Evolutionary conservation across 1,140 invertebrate genomes (phyloP), one percentile per base, ranked within the genome.

Genomic region (Stenopsyche tienmushanensis): DNA sequence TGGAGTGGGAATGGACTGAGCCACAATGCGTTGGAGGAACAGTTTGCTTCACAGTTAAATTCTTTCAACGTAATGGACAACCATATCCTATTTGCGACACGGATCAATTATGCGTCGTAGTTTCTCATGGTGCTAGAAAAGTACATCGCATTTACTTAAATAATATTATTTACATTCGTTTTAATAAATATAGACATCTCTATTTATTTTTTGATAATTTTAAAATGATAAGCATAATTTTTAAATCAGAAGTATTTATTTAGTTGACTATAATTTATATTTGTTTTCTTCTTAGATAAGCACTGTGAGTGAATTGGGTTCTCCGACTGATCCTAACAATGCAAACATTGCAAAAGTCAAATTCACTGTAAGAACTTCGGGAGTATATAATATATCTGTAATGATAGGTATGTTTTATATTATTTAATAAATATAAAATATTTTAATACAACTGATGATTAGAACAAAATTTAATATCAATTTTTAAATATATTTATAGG

Each of bases 61-160:
- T 95, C 80, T 95, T 88, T 81, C 92, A 95, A 80, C 88, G 93
- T 72, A 95, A 95, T 74, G 92, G 93, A 20, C 90, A 93, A 73
- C 90, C 93, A 62, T 96, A 96, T 83, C 92, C 92, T 69, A 90
- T 96, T 70, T 94, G 92, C 78, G 91, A 94, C 81, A 91, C 90
- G 58, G 93, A 96, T 80, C 89, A 91, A 76, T 84, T 96, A 53
- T 84, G 88, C 69, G 89, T 96, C 23, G 90, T 93, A 77, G 91
- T 96, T 65, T 88, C 86, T 26, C 90, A 94, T 72, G 91, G 91
- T 29, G 86, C 88, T 13, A 84, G 90, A 68, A 90, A 92, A 79
- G 88, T 95, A 69, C 53, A 26, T 62, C 25, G n/a, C 8, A 45
- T 13, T 7, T 57, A 26, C 29, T 42, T 13, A 15, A 60, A 47